These are phyloP conservation scores for Onychomys leucogaster DNA, from an alignment of 2,797 vertebrate species.

Conservation along the genomic window DNA sequence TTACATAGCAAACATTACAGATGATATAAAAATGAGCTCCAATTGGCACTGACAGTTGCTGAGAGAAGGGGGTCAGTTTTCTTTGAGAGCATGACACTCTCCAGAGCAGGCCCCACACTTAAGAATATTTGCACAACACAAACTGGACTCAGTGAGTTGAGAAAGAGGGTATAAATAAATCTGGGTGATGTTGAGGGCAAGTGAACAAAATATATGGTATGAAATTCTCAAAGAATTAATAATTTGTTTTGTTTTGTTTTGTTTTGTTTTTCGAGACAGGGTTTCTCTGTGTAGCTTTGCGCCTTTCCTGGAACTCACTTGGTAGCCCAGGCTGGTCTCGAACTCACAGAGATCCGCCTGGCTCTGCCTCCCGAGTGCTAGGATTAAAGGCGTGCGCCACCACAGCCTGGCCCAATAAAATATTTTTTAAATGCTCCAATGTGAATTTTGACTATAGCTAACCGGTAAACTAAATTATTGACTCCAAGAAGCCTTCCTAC, in stretches of 20 bases:
- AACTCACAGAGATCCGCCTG: too few relatives aligned
- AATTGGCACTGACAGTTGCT: background rate
- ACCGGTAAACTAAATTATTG: conserved; percentile 25
- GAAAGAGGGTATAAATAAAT: background rate
- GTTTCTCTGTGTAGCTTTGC: too few relatives aligned
- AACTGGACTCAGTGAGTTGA: background rate
- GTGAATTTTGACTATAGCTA: conserved; percentile 35
- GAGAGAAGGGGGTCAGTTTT: background rate
- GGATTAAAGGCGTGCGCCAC: too few relatives aligned
- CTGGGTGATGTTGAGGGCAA: background rate
- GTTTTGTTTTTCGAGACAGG: too few relatives aligned
- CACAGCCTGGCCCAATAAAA: too few relatives aligned
- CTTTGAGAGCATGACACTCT: background rate
- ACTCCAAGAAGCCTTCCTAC: conserved; percentile 26
- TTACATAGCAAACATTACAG: conserved; percentile 37
- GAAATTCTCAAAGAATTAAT: background rate
- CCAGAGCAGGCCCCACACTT: background rate
- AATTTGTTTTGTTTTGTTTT: too few relatives aligned
- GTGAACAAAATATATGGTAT: background rate
- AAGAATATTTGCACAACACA: background rate
- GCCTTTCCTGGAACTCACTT: too few relatives aligned
- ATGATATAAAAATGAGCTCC: conserved; percentile 56
- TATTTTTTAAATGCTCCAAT: background rate
- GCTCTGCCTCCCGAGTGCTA: too few relatives aligned
- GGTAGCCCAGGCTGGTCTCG: too few relatives aligned